Evolutionary conservation across 2,797 vertebrate genomes (phyloP), one percentile per base, ranked within the genome.

Genomic region (Pseudochromis fuscus): DNA sequence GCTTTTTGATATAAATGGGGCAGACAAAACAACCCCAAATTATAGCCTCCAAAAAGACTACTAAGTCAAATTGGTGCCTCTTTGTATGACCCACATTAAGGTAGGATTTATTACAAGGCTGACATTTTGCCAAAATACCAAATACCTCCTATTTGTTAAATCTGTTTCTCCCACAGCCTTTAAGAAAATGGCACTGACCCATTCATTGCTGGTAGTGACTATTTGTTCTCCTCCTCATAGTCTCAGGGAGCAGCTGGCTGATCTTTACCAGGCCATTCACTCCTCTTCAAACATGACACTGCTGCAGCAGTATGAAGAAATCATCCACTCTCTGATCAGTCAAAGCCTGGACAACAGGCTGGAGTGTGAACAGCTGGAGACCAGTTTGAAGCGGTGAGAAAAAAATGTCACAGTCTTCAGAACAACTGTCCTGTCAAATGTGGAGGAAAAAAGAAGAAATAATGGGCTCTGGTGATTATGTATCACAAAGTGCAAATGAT

Each of bases 311-410:
- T 95, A 92, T 75, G 94, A 95, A 69, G 89, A 88, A 64, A 68
- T 94, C 27, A 35, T 95, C 38, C 77, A 81, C 33, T 83, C 88
- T 21, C 71, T 95, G 40, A 70, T 93, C 52, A 77, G 31, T 40
- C 93, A 94, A 64, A 86, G 71, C 75, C 86, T 85, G 81, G 93
- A 93, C 55, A 90, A 87, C 79, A 77, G 77, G 30, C 76, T 92
- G 8, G 88, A 94, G 81, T 92, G 80, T 33, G 89, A 94, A 8
- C 92, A 93, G 60, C 78, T 95, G 71, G 94, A 94, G 75, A 90
- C 72, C 40, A 89, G 82, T 65, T 83, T 95, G 12, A 93, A 90
- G 75, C 86, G 93, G 95, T 95, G 75, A 87, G 89, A 25, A 33
- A 9, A 52, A 11, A 4, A 1, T 21, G 3, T 23, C 13, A 19